phyloP scores from a whole-genome alignment of 2,797 vertebrate species.

The Mallotus villosus region DNA sequence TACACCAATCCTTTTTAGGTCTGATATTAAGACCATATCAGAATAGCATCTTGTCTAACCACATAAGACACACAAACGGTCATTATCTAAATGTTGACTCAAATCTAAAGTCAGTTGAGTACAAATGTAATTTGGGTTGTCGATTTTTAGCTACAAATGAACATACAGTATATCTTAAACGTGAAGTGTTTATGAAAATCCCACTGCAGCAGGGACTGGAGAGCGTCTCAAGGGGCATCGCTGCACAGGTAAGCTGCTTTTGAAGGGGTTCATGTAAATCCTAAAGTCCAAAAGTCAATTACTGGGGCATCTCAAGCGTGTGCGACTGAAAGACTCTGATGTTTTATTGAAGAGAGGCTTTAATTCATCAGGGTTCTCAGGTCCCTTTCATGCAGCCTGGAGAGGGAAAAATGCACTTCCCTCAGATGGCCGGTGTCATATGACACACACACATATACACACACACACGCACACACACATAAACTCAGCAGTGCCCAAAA shows the following conservation, averaged over 20 bases:
- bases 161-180: constrained; percentile 14
- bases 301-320: constrained; percentile 82
- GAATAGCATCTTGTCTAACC: no score
- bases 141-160: neutral
- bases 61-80: neutral
- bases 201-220: constrained; percentile 62
- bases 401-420: constrained; percentile 71
- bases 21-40: no score
- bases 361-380: constrained; percentile 72
- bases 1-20: no score
- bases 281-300: constrained; percentile 83
- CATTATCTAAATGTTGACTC: neutral
- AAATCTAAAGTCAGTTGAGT: neutral
- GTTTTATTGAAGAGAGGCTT: constrained; percentile 84
- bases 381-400: constrained; percentile 75
- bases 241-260: constrained; percentile 80
- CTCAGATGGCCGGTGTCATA: constrained; percentile 77
- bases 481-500: constrained; percentile 74
- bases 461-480: constrained; percentile 13
- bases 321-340: constrained; percentile 82
- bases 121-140: neutral
- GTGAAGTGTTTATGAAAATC: constrained; percentile 70
- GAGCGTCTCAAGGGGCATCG: constrained; percentile 71
- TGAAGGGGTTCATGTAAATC: constrained; percentile 81
- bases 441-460: constrained; percentile 58